Evolutionary conservation across 1,140 invertebrate genomes (phyloP).

Genomic region (Bombus soroeensis): DNA sequence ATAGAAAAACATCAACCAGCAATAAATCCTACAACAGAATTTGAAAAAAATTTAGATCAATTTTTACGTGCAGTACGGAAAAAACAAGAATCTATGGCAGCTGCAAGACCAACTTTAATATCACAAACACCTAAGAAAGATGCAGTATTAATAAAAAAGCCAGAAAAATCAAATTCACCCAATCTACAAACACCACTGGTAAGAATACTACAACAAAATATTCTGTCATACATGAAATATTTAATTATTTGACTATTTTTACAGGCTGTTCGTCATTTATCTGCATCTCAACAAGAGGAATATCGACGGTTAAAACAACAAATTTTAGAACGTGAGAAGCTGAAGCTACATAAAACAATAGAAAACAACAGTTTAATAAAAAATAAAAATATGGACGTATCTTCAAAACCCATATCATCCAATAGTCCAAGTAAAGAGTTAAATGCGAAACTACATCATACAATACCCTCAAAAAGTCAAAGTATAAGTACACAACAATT

Average conservation of each 20-base stretch:
- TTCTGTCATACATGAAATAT: neutral
- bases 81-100: conserved; percentile 73
- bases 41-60: conserved; percentile 78
- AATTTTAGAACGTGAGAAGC: conserved; percentile 75
- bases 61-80: conserved; percentile 77
- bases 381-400: conserved; percentile 16
- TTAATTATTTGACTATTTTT: conserved; percentile 57
- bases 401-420: conserved; percentile 6
- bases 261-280: conserved; percentile 80
- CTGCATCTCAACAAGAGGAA: conserved; percentile 79
- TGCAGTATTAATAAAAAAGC: conserved; percentile 13
- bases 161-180: conserved; percentile 31
- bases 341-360: conserved; percentile 65
- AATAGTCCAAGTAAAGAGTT: conserved; percentile 20
- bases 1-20: conserved; percentile 50
- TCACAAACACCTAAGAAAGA: conserved; percentile 35
- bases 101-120: conserved; percentile 37
- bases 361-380: conserved; percentile 37
- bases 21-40: conserved; percentile 72
- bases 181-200: conserved; percentile 70
- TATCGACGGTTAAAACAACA: conserved; percentile 80
- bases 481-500: conserved; percentile 29
- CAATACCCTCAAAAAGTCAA: neutral
- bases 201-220: conserved; percentile 42
- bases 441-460: conserved; percentile 33